Evolutionary conservation across 2,888 invertebrate species (phyloP).

Genomic region (Cryptocephalus primarius): DNA sequence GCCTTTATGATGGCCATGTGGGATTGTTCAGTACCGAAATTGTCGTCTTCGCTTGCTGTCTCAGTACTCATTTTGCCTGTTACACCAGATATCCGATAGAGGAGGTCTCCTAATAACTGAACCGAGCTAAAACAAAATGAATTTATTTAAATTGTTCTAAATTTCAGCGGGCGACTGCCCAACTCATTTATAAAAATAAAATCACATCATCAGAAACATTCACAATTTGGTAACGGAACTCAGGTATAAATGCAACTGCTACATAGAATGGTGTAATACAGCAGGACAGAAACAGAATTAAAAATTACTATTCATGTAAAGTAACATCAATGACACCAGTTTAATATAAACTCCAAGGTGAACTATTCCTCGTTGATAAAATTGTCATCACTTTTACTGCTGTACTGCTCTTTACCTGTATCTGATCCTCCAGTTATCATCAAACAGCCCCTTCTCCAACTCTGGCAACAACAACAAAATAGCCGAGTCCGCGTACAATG

Average conservation of each 20-base stretch:
- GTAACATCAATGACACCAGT: too few relatives aligned
- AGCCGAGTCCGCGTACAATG: conserved; percentile 90
- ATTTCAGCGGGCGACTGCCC: background rate
- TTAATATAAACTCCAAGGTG: too few relatives aligned
- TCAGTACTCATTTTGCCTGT: conserved; percentile 99
- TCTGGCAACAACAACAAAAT: conserved; percentile 88
- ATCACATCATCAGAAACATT: background rate
- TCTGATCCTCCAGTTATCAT: conserved; percentile 97
- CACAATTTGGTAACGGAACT: too few relatives aligned
- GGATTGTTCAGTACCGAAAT: conserved; percentile 95
- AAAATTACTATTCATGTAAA: too few relatives aligned
- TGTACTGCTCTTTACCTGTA: conserved; percentile 40
- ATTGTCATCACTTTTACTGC: too few relatives aligned
- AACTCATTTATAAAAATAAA: background rate
- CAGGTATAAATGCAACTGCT: too few relatives aligned
- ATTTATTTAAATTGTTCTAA: too few relatives aligned
- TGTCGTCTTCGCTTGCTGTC: conserved; percentile 96
- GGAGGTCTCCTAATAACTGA: conserved; percentile 85
- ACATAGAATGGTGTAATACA: too few relatives aligned
- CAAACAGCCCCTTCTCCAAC: conserved; percentile 86
- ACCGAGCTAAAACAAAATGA: conserved; percentile 60
- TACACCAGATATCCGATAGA: conserved; percentile 94
- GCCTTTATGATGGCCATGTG: conserved; percentile 83
- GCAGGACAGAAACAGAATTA: too few relatives aligned
- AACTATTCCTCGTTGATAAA: too few relatives aligned